Evolutionary conservation across 2,113 vertebrate genomes (phyloP).

Genomic region (Hystrix cristata): DNA sequence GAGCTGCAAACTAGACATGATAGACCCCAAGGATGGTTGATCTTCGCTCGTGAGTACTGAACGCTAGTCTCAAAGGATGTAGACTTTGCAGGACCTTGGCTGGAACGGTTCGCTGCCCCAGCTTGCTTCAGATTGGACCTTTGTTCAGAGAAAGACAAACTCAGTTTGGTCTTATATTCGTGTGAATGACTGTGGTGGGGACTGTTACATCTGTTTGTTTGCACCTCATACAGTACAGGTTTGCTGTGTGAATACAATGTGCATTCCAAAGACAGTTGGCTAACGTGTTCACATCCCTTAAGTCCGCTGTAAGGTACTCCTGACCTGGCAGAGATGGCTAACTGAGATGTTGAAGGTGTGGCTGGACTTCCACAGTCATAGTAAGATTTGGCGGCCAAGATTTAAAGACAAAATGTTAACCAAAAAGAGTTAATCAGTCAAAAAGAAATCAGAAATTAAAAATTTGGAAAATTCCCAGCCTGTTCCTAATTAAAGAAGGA

Average conservation of each 20-base stretch:
- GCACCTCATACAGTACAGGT: neutral
- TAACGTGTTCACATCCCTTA: neutral
- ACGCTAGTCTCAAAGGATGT: fast-evolving
- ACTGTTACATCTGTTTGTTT: neutral
- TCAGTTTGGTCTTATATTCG: neutral
- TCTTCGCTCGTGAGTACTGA: neutral
- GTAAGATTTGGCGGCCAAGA: neutral
- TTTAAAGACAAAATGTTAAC: neutral
- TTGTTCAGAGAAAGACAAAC: neutral
- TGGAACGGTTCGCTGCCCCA: neutral
- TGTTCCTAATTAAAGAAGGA: neutral
- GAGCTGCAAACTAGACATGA: neutral
- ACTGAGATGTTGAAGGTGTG: neutral
- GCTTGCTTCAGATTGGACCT: neutral
- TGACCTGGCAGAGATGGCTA: neutral
- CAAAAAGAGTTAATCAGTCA: neutral
- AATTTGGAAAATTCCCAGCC: neutral
- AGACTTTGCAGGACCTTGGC: neutral
- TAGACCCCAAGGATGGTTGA: neutral
- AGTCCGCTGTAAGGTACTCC: neutral
- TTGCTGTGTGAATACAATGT: neutral
- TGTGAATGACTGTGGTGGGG: neutral
- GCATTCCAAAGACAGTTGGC: neutral
- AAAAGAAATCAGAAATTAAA: neutral
- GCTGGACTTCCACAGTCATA: neutral